phyloP scores from a whole-genome alignment of 2,888 invertebrate genomes.

The Nematopogon swammerdamellus region DNA sequence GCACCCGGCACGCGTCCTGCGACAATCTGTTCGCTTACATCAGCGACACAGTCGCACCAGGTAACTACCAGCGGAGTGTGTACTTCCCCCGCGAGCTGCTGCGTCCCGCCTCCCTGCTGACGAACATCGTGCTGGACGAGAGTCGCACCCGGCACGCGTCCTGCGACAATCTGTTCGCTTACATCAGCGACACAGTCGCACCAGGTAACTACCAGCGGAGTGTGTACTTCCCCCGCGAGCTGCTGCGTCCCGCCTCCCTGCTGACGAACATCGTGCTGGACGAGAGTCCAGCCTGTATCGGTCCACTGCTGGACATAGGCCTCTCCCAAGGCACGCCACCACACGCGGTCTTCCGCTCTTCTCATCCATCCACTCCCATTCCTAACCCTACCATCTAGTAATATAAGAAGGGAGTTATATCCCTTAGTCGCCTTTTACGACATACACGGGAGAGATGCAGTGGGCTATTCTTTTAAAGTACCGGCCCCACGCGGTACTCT shows the following conservation, averaged over 20 bases:
- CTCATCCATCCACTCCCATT: too few relatives aligned
- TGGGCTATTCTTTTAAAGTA: too few relatives aligned
- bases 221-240: conserved; percentile 71
- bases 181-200: conserved; percentile 79
- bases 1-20: conserved; percentile 53
- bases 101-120: conserved; percentile 71
- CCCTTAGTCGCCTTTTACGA: too few relatives aligned
- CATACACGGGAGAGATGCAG: too few relatives aligned
- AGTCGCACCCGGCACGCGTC: conserved; percentile 53
- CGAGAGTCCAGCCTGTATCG: conserved; percentile 65
- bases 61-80: conserved; percentile 65
- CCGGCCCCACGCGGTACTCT: too few relatives aligned
- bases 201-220: conserved; percentile 60
- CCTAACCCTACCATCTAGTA: too few relatives aligned
- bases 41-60: conserved; percentile 78
- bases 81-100: conserved; percentile 72
- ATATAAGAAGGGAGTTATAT: too few relatives aligned
- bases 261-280: conserved; percentile 79
- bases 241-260: conserved; percentile 70
- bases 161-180: conserved; percentile 76
- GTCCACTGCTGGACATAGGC: too few relatives aligned
- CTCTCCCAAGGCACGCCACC: too few relatives aligned
- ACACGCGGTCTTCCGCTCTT: too few relatives aligned
- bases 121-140: conserved; percentile 78
- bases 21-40: conserved; percentile 79